A percentile compares a stretch with the other conserved stretches of the same genome.
phyloP scores from a whole-genome alignment of 2,797 vertebrate species.

The Borostomias antarcticus region DNA sequence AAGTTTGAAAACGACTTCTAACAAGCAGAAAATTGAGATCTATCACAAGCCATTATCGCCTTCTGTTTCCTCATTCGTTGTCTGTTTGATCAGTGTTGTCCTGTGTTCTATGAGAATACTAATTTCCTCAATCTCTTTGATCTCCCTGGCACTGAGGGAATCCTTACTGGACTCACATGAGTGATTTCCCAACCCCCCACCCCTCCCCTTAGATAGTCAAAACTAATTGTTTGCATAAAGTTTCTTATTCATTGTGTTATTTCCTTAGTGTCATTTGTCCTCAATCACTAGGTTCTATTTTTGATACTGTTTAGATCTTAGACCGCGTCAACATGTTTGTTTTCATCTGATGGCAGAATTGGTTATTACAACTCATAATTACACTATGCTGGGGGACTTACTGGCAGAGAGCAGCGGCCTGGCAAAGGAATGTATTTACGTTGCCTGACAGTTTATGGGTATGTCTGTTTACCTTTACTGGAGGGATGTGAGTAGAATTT shows the following conservation, averaged over 20 bases:
- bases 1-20: constrained; percentile 4
- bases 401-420: constrained; percentile 23
- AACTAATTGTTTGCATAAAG: constrained; percentile 52
- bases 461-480: constrained; percentile 2
- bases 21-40: constrained; percentile 40
- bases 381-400: background rate
- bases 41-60: constrained; percentile 47
- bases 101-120: constrained; percentile 26
- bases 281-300: constrained; percentile 18
- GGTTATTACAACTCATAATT: constrained; percentile 20
- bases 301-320: constrained; percentile 15
- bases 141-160: constrained; percentile 34
- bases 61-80: constrained; percentile 54
- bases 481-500: constrained; percentile 1
- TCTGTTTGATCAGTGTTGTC: constrained; percentile 44
- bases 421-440: constrained; percentile 7
- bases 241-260: constrained; percentile 39
- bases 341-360: constrained; percentile 19
- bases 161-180: constrained; percentile 39
- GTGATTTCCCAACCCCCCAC: constrained; percentile 25
- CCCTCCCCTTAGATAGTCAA: constrained; percentile 36
- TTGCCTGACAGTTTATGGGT: constrained; percentile 12
- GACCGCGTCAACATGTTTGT: constrained; percentile 17
- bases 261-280: constrained; percentile 21
- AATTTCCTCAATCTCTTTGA: constrained; percentile 56